These are phyloP conservation scores for Cylindroiulus punctatus DNA, from an alignment of 2,888 invertebrate genomes.

Conservation along the genomic window DNA sequence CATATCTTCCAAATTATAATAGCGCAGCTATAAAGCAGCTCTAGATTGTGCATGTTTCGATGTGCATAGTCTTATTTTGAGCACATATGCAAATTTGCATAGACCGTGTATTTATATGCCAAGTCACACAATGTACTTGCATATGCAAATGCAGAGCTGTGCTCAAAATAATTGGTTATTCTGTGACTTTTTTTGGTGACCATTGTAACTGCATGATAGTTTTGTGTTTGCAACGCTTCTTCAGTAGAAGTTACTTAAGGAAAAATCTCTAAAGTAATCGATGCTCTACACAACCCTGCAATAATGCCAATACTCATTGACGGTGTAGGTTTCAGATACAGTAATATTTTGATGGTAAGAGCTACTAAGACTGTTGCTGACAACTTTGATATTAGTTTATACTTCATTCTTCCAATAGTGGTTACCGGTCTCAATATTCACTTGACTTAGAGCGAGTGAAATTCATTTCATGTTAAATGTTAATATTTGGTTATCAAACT, in stretches of 20 bases:
- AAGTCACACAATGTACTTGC: neutral
- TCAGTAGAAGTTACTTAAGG: neutral
- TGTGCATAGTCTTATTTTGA: constrained; percentile 26
- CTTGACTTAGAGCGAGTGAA: neutral
- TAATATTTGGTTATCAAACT: neutral
- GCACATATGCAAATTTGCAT: constrained; percentile 25
- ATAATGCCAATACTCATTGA: neutral
- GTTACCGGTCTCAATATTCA: neutral
- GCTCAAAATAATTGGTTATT: constrained; percentile 43
- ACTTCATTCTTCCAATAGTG: too few species aligned
- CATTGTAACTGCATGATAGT: neutral
- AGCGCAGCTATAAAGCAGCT: neutral
- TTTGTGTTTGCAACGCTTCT: neutral
- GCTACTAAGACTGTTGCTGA: too few species aligned
- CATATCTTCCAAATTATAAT: neutral
- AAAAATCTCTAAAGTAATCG: neutral
- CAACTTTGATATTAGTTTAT: too few species aligned
- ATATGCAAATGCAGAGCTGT: constrained; percentile 34
- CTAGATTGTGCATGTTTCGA: neutral
- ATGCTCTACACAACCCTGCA: neutral
- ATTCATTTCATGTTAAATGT: neutral
- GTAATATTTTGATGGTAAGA: neutral
- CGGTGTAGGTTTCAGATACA: neutral
- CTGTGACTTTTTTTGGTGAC: constrained; percentile 4
- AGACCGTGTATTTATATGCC: neutral